phyloP scores from a whole-genome alignment of 2,113 vertebrate species.

The Ophiodon elongatus region DNA sequence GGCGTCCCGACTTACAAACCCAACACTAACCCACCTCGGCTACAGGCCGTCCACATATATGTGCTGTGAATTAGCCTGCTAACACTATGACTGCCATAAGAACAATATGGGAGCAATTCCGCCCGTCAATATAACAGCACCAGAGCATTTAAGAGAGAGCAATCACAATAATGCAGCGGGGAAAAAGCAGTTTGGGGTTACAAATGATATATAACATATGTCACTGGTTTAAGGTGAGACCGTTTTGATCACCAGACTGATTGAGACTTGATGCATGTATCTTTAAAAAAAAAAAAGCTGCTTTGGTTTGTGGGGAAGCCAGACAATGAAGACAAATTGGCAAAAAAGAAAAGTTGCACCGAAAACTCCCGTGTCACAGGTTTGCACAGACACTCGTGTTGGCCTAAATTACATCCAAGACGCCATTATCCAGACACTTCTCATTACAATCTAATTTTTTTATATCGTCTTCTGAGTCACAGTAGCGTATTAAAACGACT shows the following conservation, averaged over 20 bases:
- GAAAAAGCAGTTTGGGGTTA: background rate
- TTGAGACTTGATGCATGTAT: background rate
- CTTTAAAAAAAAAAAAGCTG: background rate
- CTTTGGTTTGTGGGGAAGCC: background rate
- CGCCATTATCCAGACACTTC: conserved; percentile 5
- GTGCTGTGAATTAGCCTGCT: background rate
- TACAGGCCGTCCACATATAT: background rate
- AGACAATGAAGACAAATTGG: conserved; percentile 3
- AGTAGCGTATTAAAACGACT: conserved; percentile 1
- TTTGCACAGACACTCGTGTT: background rate
- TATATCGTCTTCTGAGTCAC: background rate
- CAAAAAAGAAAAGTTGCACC: background rate
- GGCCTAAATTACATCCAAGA: conserved; percentile 1
- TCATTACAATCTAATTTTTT: background rate
- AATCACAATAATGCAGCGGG: background rate
- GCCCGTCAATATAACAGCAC: background rate
- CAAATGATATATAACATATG: background rate
- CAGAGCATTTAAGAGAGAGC: background rate
- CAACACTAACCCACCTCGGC: background rate
- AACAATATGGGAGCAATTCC: background rate
- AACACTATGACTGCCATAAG: background rate
- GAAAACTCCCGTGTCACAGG: background rate
- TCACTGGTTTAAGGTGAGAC: background rate
- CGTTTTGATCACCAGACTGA: background rate
- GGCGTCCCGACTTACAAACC: background rate